Base-by-base conservation (phyloP, 2,113 vertebrate species). In the Mus pahari region DNA sequence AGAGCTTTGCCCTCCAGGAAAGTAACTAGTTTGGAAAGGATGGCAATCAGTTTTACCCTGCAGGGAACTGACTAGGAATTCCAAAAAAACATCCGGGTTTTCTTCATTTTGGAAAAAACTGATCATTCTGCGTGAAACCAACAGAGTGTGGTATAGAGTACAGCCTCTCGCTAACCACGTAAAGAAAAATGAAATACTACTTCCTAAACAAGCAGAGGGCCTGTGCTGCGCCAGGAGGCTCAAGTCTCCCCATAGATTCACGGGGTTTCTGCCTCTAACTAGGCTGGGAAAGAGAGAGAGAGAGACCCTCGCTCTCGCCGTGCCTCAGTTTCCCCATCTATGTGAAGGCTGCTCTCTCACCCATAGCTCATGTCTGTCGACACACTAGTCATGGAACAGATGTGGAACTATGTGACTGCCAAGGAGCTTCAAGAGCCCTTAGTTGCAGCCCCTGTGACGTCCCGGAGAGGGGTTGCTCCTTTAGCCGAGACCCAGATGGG, bases 31-130 rank as follows among this genome's bases (percentile, higher is more conserved):
- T 31, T 89, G n/a, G 36, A 89, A 81, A 96, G 58, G 64, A 75
- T 55, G 81, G 12, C 26, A 31, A 16, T 13, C 42, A 75, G 70
- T 55, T 91, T 90, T 66, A 42, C 20, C 8, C 22, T 16, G 28
- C 24, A 82, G 75, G 48, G 73, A 94, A 89, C 31, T 50, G 7
- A 84, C 70, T 2, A 39, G 74, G 62, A 95, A 70, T 92, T 90
- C 84, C 68, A 36, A 77, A 62, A 70, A 62, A 66, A 31, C 42
- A 66, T 77, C 39, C 20, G 58, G 70, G 42, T 2, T 84, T 84
- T 87, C n/a, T 79, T 92, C 20, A 10, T 68, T 70, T 68, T 84
- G 50, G 62, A 92, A 95, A 92, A 84, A 11, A 19, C 39, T 82
- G 0, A 75, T 84, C 10, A 1, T 81, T 86, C 68, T 4, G 0